Base-by-base conservation (phyloP, 64 coral and sea anemone genomes). In the Orbicella faveolata region DNA sequence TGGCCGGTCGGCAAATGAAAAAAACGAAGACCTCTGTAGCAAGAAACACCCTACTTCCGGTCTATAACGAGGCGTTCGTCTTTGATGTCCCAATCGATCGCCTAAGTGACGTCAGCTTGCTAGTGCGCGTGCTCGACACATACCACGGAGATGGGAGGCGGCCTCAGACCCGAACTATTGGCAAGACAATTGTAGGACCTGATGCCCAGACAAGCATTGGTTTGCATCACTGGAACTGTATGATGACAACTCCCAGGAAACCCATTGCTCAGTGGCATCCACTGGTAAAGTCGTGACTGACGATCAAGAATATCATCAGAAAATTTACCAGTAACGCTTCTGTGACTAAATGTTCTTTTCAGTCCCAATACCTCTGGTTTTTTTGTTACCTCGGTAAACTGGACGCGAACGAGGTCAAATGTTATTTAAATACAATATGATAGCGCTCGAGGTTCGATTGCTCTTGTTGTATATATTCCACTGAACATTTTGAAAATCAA, bases 231-330 rank as follows among this genome's bases (percentile, higher is more conserved):
- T 98, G 96, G 96, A 94, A 98, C 39, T 98, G 93, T 66, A 98
- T 98, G 96, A 89, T 98, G 93, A 92, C 93, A 9, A 84, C 96
- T 10, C 96, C 96, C 51, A 83, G 96, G 55, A 98, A 92, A 81
- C 96, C 96, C 2, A 95, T 98, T 21, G 96, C 96, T 14, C 96
- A 98, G 68, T 98, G 96, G 96, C 96, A 98, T 87, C 92, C 95
- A 25, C 74, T 96, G 15, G 30, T 93, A 19, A 84, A 86, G 52
- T 88, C 25, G 11, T 91, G 68, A 90, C 23, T 51, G 39, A 20
- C 55, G 55, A 59, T 59, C 55, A 59, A 59, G 6, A 59, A 59
- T 15, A 59, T 59, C 44, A 59, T 59, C 55, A 59, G 55, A 59
- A 59, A 59, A 59, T 16, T 59, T 12, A 59, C 11, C 1, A 14